Evolutionary conservation across 2,888 invertebrate species (phyloP), one percentile per base, ranked within the genome.

Genomic region (Orthonychiurus folsomi): DNA sequence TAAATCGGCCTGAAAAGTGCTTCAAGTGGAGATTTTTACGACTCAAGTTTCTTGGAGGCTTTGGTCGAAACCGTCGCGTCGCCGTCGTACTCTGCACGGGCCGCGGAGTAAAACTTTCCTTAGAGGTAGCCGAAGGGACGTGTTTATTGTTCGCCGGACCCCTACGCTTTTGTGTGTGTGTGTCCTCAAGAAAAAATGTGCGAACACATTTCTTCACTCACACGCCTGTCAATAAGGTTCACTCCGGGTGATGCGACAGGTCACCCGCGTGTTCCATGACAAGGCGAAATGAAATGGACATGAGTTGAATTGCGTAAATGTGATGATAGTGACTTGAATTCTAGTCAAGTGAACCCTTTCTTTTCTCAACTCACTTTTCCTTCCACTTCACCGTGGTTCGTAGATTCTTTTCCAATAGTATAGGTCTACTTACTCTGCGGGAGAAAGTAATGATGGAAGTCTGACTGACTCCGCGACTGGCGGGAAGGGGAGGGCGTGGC

Each of bases 11-110:
- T 9, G 37, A 37, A 37, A 37, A 37, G 37, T 37, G 37, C 9
- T 37, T 37, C 37, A 9, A 37, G 9, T 15, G 15, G 37, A 15
- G 37, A 37, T 37, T 37, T n/a, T 37, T 37, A 37, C 37, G 37
- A 37, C 37, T 37, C 37, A 37, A 37, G 37, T 37, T 37, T 37
- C 37, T 37, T n/a, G n/a, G n/a, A n/a, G n/a, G n/a, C n/a, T n/a
- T n/a, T n/a, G n/a, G n/a, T n/a, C n/a, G n/a, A n/a, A n/a, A n/a
- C n/a, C n/a, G n/a, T 37, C 37, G 9, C 37, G 37, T 9, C 37
- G 37, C 9, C 37, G 37, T 9, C 37, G 37, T 37, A 15, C 9
- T 5, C 15, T 37, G 37, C n/a, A n/a, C n/a, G n/a, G n/a, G n/a
- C n/a, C n/a, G n/a, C n/a, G n/a, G n/a, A n/a, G n/a, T n/a, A n/a